These are phyloP conservation scores for Ictalurus furcatus DNA, from an alignment of 2,113 vertebrate genomes.

Conservation along the genomic window DNA sequence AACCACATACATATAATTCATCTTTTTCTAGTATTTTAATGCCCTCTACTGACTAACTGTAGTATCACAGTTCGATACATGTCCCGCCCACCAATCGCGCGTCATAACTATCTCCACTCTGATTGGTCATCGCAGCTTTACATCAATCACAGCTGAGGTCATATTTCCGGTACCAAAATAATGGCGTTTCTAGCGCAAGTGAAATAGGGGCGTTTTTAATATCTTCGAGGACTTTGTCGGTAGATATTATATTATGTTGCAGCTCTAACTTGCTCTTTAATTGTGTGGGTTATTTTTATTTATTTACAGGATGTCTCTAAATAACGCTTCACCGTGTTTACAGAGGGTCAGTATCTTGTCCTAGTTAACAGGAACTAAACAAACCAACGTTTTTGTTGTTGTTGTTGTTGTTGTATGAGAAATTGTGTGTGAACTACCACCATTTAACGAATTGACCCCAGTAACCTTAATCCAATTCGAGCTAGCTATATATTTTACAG, in stretches of 20 bases:
- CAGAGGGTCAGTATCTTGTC: slow-evolving; percentile 44
- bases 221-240: background rate
- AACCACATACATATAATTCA: background rate
- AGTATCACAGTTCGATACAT: background rate
- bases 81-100: slow-evolving; percentile 8
- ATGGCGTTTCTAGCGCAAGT: slow-evolving; percentile 1
- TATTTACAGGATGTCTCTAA: slow-evolving; percentile 14
- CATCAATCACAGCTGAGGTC: slow-evolving; percentile 8
- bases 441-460: background rate
- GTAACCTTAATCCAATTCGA: background rate
- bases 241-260: background rate
- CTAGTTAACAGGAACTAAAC: background rate
- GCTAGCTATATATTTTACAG: background rate
- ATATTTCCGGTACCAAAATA: background rate
- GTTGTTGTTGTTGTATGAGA: background rate
- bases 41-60: background rate
- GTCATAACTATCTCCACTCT: rapidly evolving
- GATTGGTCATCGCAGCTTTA: slow-evolving; percentile 53
- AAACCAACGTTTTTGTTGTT: background rate
- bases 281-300: background rate
- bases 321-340: slow-evolving; percentile 22
- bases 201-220: background rate
- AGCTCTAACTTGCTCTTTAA: background rate
- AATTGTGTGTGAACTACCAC: background rate
- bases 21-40: background rate